Evolutionary conservation across 2,888 invertebrate genomes (phyloP), one percentile per base, ranked within the genome.

Genomic region (Tribolium freemani): DNA sequence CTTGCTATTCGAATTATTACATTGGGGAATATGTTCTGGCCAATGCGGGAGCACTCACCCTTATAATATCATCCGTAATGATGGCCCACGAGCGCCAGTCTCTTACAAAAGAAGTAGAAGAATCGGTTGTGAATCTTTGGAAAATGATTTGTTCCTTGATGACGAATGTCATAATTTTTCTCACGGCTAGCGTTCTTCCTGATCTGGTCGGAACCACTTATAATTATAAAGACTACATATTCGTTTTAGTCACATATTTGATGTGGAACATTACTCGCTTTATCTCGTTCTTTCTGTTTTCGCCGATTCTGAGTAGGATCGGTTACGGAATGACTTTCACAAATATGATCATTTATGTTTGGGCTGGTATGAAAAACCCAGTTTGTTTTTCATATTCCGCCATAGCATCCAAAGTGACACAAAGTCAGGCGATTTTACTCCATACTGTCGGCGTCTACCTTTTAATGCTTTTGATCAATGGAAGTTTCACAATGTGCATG

Each of bases 311-410:
- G 9, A 61, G 16, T 11, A 4, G 61, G 6, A 26, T 61, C 9
- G 48, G 48, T 9, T 61, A 61, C 11, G 61, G 50, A 10, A 5
- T 61, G n/a, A 26, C 61, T 5, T 50, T 50, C 11, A 2, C 50
- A n/a, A 46, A 30, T 13, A 61, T 50, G 50, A 38, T 57, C 8
- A 5, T 57, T 30, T 38, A 5, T 13, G 57, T 38, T 30, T 64
- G 64, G 44, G 30, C 45, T n/a, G 66, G 66, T 9, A 2, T 67
- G 21, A 67, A 56, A 44, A 56, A 21, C 9, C 56, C 66, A 3
- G 6, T 56, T n/a, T 11, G 11, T 31, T 2, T 26, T 26, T 26
- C 16, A 5, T 20, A 16, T 16, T 38, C 38, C n/a, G 38, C n/a
- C 8, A 3, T 38, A 38, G 26, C 26, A 26, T 5, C 26, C 26